Evolutionary conservation across 2,113 vertebrate genomes (phyloP).

Genomic region (Sinosuthora webbiana): DNA sequence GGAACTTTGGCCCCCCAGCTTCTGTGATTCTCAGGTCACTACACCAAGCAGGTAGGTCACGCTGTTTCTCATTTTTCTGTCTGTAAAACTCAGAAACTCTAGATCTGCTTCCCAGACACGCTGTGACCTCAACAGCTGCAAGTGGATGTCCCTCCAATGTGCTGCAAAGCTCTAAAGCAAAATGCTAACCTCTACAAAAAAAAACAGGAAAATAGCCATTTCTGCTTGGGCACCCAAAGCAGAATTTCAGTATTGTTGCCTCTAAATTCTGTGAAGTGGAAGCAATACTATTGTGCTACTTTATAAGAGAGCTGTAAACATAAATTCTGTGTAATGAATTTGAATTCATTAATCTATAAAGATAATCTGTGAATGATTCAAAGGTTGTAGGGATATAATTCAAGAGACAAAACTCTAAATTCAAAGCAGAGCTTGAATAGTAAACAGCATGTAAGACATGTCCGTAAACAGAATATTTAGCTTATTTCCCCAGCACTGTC

Average conservation of each 20-base stretch:
- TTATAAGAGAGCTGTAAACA: not conserved
- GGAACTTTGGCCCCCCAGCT: not conserved
- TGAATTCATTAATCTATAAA: not conserved
- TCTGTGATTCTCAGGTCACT: not conserved
- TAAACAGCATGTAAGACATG: not conserved
- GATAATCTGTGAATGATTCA: not conserved
- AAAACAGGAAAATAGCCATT: not conserved
- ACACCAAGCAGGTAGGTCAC: not conserved
- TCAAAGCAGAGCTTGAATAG: not conserved
- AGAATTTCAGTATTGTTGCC: not conserved
- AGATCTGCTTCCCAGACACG: not conserved
- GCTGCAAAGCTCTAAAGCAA: not conserved
- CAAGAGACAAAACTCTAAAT: not conserved
- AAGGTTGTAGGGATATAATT: not conserved
- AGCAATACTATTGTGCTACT: not conserved
- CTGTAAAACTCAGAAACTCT: not conserved
- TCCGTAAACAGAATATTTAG: not conserved
- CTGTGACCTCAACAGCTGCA: not conserved
- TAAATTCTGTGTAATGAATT: not conserved
- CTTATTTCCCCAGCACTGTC: not conserved
- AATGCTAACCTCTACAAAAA: accelerated
- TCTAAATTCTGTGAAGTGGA: not conserved
- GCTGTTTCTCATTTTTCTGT: not conserved
- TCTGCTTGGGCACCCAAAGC: not conserved
- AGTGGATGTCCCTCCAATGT: not conserved